Evolutionary conservation across 2,888 invertebrate genomes (phyloP).

Genomic region (Temnothorax ravouxi): DNA sequence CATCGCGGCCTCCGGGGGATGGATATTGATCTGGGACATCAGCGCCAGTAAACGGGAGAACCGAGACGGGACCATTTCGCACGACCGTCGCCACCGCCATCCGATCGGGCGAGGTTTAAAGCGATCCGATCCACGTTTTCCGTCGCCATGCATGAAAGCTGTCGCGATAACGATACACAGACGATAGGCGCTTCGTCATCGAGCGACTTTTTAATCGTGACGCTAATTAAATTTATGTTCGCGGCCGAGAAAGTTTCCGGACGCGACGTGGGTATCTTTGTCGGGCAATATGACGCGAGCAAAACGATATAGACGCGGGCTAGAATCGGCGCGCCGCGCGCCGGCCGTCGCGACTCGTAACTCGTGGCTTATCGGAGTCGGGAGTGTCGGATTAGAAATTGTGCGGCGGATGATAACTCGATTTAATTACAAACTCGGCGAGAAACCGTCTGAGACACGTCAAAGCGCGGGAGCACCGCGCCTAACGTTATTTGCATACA

Average conservation of each 20-base stretch:
- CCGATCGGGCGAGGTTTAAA: slow-evolving; percentile 59
- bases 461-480: background rate
- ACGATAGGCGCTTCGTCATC: background rate
- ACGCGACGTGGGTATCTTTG: background rate
- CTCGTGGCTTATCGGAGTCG: background rate
- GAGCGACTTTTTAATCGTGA: background rate
- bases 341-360: slow-evolving; percentile 1
- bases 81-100: slow-evolving; percentile 29
- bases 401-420: background rate
- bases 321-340: background rate
- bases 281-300: background rate
- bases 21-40: slow-evolving; percentile 82
- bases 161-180: slow-evolving; percentile 5
- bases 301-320: background rate
- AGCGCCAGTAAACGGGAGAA: slow-evolving; percentile 65
- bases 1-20: slow-evolving; percentile 62
- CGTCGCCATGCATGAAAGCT: slow-evolving; percentile 33
- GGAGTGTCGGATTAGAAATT: slow-evolving; percentile 11
- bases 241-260: slow-evolving; percentile 32
- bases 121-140: slow-evolving; percentile 31
- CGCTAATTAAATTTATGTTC: slow-evolving; percentile 21
- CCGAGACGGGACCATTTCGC: slow-evolving; percentile 58
- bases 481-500: background rate
- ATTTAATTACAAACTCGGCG: slow-evolving; percentile 16
- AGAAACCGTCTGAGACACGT: background rate